Percentiles rank a stretch among this genome's conserved stretches.
phyloP scores from a whole-genome alignment of 2,113 vertebrate species.

The Eonycteris spelaea region DNA sequence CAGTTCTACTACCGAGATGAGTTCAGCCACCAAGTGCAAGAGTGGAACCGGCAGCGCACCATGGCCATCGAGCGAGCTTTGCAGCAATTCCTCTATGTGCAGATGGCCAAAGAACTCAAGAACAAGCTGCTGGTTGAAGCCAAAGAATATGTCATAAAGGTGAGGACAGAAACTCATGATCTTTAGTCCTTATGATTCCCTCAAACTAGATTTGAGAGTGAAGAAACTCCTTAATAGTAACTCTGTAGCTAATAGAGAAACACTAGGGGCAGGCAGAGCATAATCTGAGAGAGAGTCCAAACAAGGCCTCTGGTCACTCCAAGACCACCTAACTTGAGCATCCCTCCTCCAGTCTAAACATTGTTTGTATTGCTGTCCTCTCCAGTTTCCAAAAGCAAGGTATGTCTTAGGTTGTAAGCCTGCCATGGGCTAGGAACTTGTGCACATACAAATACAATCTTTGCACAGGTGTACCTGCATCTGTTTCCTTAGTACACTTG shows the following conservation, averaged over 20 bases:
- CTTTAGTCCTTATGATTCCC: neutral
- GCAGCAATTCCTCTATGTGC: constrained; percentile 96
- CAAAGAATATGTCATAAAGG: constrained; percentile 97
- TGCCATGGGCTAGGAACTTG: neutral
- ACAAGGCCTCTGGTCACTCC: no score
- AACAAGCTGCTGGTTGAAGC: constrained; percentile 95
- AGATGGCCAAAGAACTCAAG: constrained; percentile 98
- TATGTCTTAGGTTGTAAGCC: neutral
- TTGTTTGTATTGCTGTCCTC: accelerated
- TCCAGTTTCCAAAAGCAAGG: neutral
- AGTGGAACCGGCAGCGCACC: constrained; percentile 97
- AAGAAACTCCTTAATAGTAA: neutral
- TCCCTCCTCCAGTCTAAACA: neutral
- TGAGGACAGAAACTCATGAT: constrained; percentile 63
- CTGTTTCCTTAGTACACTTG: neutral
- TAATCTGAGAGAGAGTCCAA: neutral
- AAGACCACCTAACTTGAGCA: neutral
- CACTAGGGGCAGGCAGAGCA: neutral
- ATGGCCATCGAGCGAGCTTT: constrained; percentile 95
- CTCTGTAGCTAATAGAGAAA: neutral
- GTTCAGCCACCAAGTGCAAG: constrained; percentile 99
- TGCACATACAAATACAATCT: neutral
- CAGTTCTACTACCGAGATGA: constrained; percentile 99
- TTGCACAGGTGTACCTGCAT: neutral
- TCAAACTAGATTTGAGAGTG: neutral